Evolutionary conservation across 2,888 invertebrate species (phyloP).

Genomic region (Cerastoderma edule): DNA sequence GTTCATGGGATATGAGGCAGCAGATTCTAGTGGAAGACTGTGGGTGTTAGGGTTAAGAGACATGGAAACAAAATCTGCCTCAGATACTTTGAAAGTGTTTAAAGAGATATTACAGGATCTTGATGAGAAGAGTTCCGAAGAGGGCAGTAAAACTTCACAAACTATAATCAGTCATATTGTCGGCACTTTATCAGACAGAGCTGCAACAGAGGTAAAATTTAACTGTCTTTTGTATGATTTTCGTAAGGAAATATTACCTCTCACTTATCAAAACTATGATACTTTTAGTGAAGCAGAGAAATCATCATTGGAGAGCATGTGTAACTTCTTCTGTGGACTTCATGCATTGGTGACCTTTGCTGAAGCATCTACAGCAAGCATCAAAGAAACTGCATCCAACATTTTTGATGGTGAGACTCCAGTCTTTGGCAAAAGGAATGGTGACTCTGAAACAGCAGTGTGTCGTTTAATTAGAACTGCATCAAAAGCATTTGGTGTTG

Average conservation of each 20-base stretch:
- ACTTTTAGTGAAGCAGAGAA: conserved; percentile 37
- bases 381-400: conserved; percentile 33
- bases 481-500: conserved; percentile 46
- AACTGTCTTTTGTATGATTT: conserved; percentile 39
- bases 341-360: conserved; percentile 49
- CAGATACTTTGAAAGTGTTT: conserved; percentile 36
- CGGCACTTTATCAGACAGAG: conserved; percentile 49
- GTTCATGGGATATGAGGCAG: conserved; percentile 40
- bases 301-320: conserved; percentile 30
- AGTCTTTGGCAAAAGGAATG: conserved; percentile 8
- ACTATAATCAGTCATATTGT: conserved; percentile 35
- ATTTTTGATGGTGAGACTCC: conserved; percentile 41
- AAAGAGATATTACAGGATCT: conserved; percentile 35
- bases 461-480: conserved; percentile 42
- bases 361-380: conserved; percentile 33
- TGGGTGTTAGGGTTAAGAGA: conserved; percentile 43
- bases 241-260: conserved; percentile 43
- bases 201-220: conserved; percentile 49
- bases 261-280: conserved; percentile 38
- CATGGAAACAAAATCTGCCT: conserved; percentile 39
- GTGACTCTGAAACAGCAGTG: conserved; percentile 27
- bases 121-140: conserved; percentile 12
- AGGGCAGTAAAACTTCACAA: conserved; percentile 33
- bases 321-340: conserved; percentile 48
- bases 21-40: conserved; percentile 36